Conservation (phyloP, 2,888 invertebrate genomes). For the Epicampocera succincta region DNA sequence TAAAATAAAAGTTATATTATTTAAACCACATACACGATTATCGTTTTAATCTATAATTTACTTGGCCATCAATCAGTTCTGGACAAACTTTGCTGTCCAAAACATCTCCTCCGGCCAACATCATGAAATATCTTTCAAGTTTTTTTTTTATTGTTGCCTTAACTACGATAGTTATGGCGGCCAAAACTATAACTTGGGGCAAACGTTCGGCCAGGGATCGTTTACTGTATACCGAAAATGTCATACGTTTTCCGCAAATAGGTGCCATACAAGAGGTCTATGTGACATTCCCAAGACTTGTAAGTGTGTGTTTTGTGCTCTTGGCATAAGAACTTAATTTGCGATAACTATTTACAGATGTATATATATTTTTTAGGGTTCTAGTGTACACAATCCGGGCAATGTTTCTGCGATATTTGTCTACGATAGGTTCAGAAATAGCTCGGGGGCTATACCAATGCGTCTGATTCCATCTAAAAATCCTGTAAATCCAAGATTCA, state of each 20-base stretch:
- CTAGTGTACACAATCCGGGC: background rate
- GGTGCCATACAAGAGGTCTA: slow-evolving; percentile 55
- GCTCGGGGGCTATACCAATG: slow-evolving; percentile 72
- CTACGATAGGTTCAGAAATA: slow-evolving; percentile 75
- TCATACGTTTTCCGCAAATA: slow-evolving; percentile 53
- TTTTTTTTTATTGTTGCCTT: slow-evolving; percentile 58
- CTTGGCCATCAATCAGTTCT: background rate
- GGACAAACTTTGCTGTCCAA: background rate
- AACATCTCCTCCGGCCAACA: background rate
- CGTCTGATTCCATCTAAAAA: background rate
- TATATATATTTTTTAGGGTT: slow-evolving; percentile 56
- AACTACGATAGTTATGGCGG: slow-evolving; percentile 33
- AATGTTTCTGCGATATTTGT: slow-evolving; percentile 72
- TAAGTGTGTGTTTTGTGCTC: slow-evolving; percentile 41
- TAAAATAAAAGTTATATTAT: no score
- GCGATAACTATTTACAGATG: no score
- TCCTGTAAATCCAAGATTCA: background rate
- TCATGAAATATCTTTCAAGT: slow-evolving; percentile 62
- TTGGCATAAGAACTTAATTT: no score
- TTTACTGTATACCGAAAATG: slow-evolving; percentile 62
- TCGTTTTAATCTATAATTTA: no score
- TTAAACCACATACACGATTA: no score
- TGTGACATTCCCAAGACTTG: slow-evolving; percentile 66
- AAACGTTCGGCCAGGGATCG: slow-evolving; percentile 42
- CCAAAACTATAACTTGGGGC: slow-evolving; percentile 60